Base-by-base conservation (phyloP, 2,888 invertebrate genomes). In the Apamea crenata region DNA sequence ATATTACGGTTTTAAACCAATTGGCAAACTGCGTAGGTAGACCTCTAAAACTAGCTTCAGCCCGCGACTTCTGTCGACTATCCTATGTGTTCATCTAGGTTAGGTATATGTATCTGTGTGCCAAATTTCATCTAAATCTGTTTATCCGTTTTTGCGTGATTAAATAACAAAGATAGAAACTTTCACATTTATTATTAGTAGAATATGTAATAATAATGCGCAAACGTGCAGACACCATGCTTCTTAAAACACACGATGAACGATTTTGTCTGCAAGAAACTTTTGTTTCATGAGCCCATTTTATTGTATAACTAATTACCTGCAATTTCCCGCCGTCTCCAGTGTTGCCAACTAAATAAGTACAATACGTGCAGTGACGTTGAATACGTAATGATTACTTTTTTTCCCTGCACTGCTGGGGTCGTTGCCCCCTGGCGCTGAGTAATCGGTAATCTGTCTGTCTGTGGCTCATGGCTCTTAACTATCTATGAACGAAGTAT, bases 391-490 rank as follows among this genome's bases (percentile, higher is more conserved):
- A 65, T 74, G 65, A 65, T 75, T 77, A 69, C 65, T 61, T 84
- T 82, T 82, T 82, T 87, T 81, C 67, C n/a, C 32, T 74, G 73
- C 65, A 70, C 61, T 36, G 73, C 74, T 72, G 67, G 70, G 82
- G 83, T 90, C 89, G 65, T 71, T 72, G 88, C 84, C 87, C 90
- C 56, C 74, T 75, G 80, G 68, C 83, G 73, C 82, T 81, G 81
- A 88, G 79, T 91, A 90, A 91, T 92, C 87, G 90, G 90, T 91
- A 90, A 92, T 92, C 90, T 85, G 86, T 84, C 89, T 84, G 83
- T 67, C 78, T 79, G 84, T 40, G n/a, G 6, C 40, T 78, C 50
- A 50, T 61, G 78, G 63, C 56, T 66, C 73, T n/a, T 79, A 74
- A 68, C 67, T 61, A 68, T 61, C 1, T 44, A 68, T 36, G 50